Conservation (phyloP, 2,797 vertebrate genomes). For the Eulemur albifrons region DNA sequence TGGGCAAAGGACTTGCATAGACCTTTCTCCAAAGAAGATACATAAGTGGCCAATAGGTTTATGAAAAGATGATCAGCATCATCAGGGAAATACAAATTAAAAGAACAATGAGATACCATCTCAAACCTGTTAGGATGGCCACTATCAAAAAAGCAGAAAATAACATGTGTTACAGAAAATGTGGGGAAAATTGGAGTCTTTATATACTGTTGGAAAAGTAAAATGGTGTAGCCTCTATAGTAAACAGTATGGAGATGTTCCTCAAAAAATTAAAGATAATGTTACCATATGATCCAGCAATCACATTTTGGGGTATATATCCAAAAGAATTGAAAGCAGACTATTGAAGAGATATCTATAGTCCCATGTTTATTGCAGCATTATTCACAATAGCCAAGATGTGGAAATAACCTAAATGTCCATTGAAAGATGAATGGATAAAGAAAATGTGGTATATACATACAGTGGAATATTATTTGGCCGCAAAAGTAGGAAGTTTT, state of each 20-base stretch:
- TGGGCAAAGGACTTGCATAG: background rate
- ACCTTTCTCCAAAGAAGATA: background rate
- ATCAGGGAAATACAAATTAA: background rate
- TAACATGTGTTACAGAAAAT: background rate
- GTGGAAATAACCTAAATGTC: background rate
- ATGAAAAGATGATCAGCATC: background rate
- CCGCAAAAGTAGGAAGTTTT: background rate
- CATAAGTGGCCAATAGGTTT: background rate
- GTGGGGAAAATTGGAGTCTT: background rate
- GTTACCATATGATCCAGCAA: background rate
- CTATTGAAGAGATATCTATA: background rate
- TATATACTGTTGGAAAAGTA: background rate
- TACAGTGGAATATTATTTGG: background rate
- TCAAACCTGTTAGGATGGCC: background rate
- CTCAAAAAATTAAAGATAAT: background rate
- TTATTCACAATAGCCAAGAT: background rate
- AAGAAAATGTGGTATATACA: background rate
- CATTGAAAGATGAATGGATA: background rate
- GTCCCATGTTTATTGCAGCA: background rate
- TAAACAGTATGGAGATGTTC: background rate
- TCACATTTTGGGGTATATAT: background rate
- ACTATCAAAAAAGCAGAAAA: background rate
- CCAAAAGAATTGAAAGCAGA: background rate
- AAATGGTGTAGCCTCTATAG: background rate
- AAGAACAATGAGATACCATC: background rate